Percentiles rank a stretch among this genome's conserved stretches.
phyloP scores from a whole-genome alignment of 2,888 invertebrate species.

The Amphipyra tragopoginis region DNA sequence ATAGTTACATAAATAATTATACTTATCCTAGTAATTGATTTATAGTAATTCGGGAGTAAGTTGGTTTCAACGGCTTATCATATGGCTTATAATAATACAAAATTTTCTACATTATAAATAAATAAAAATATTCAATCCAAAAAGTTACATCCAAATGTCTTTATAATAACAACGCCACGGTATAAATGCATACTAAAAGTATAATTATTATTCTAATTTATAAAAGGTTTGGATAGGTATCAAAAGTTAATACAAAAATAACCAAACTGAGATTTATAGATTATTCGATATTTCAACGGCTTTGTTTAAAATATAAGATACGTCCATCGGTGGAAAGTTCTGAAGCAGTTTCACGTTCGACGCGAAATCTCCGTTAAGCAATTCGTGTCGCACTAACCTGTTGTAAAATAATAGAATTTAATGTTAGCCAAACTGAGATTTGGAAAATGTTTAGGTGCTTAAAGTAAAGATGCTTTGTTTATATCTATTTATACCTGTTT shows the following conservation, averaged over 20 bases:
- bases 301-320: slow-evolving; percentile 94
- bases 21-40: slow-evolving; percentile 58
- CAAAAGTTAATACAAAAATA: slow-evolving; percentile 42
- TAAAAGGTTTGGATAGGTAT: slow-evolving; percentile 38
- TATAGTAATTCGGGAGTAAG: slow-evolving; percentile 61
- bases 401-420: slow-evolving; percentile 52
- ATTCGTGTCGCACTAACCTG: slow-evolving; percentile 95
- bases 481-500: no score
- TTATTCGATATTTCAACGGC: slow-evolving; percentile 91
- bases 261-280: slow-evolving; percentile 41
- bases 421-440: background rate
- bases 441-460: no score
- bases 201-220: slow-evolving; percentile 44
- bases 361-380: slow-evolving; percentile 97
- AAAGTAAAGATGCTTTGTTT: no score
- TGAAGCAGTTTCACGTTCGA: slow-evolving; percentile 98
- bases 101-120: slow-evolving; percentile 33
- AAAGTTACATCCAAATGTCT: slow-evolving; percentile 54
- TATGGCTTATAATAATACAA: slow-evolving; percentile 49
- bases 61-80: slow-evolving; percentile 36
- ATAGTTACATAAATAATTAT: slow-evolving; percentile 35
- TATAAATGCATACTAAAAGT: slow-evolving; percentile 56
- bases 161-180: slow-evolving; percentile 40
- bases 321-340: slow-evolving; percentile 97
- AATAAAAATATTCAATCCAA: slow-evolving; percentile 50